Base-by-base conservation (phyloP, 2,888 invertebrate species). In the Malacosoma neustria region DNA sequence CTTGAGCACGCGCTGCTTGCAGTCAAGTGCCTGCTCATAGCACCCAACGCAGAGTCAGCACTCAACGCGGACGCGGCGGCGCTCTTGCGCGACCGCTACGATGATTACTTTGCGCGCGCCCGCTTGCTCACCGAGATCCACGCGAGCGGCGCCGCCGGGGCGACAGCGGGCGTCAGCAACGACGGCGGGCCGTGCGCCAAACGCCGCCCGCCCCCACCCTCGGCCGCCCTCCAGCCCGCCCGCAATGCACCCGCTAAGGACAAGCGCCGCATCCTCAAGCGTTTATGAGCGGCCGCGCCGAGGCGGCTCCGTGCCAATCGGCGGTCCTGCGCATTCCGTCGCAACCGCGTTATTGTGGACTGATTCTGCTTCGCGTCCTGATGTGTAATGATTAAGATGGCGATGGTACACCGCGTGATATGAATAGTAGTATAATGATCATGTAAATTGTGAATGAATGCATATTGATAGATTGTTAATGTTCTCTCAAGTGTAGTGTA, bases 1-100 rank as follows among this genome's bases (percentile, higher is more conserved):
- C 94, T 98, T 48, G 95, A 93, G 88, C 97, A 98, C 81, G 94
- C 97, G 80, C 88, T 98, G 69, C 84, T 97, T 75, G 95, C 97
- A 44, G 91, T 98, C 50, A 59, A 95, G 87, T 98, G 98, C 88
- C 90, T 98, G 70, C 89, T 98, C 52, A 98, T 98, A 77, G 96
- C 96, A 70, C 98, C 98, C 67, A 98, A 98, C 89, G 92, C 97
- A 4, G 98, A 98, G 82, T 98, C 97, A 39, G 98, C 98, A 53
- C 89, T 98, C 54, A 98, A 98, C 76, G 98, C 97, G 71, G 98
- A 98, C 81, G 98, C 98, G 38, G 98, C 97, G 11, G 96, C 96
- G 81, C 87, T 98, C 72, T 87, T 98, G 49, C 87, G 96, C 56
- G 97, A 97, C 82, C 92, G 92, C 62, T 98, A 98, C 76, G 94